A percentile compares a stretch with the other conserved stretches of the same genome.
These are phyloP conservation scores for Brachynemurus nebulosus DNA, from an alignment of 2,888 invertebrate genomes.

Conservation along the genomic window DNA sequence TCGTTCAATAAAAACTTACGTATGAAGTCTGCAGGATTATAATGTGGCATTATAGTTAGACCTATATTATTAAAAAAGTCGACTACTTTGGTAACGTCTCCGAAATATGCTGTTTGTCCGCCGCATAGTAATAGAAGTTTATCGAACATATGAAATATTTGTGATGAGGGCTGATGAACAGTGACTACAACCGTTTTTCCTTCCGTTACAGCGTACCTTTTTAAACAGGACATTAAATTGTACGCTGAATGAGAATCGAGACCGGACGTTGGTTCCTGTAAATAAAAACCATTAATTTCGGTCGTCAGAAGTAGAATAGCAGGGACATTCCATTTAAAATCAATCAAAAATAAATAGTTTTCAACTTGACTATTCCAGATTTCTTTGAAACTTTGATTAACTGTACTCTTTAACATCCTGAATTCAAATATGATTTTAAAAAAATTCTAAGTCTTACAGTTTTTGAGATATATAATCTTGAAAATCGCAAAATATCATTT, in stretches of 20 bases:
- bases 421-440: too few species aligned
- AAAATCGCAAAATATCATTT: too few species aligned
- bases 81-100: constrained; percentile 54
- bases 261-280: constrained; percentile 69
- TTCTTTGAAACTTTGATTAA: too few species aligned
- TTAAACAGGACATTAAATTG: constrained; percentile 56
- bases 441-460: too few species aligned
- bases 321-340: too few species aligned
- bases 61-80: constrained; percentile 58
- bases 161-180: constrained; percentile 71
- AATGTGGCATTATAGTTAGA: constrained; percentile 56
- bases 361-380: too few species aligned
- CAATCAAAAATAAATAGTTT: too few species aligned
- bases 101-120: constrained; percentile 65
- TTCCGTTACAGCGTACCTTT: constrained; percentile 58
- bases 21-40: constrained; percentile 76
- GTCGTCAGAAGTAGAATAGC: too few species aligned
- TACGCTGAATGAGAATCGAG: constrained; percentile 68
- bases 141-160: constrained; percentile 73
- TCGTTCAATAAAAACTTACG: constrained; percentile 37
- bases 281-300: constrained; percentile 6
- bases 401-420: too few species aligned
- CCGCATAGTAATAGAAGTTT: constrained; percentile 54
- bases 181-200: constrained; percentile 67
- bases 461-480: too few species aligned